Percentiles rank a stretch among this genome's conserved stretches.
Conservation (phyloP, 2,797 vertebrate species). For the Cynopterus sphinx region DNA sequence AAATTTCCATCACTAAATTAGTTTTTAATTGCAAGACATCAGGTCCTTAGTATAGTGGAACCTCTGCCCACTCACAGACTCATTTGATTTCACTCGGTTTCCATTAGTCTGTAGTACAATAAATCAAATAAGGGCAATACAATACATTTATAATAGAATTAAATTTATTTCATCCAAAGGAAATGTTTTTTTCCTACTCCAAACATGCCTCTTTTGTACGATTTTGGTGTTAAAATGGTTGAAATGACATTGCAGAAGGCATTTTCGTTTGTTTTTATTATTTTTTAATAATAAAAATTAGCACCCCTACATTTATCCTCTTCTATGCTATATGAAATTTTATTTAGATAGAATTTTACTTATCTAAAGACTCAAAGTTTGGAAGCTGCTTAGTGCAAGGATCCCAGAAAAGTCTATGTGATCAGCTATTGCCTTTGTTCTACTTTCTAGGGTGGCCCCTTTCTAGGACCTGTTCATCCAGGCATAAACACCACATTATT, state of each 20-base stretch:
- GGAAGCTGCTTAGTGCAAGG: no score
- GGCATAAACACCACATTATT: no score
- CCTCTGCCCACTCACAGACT: not conserved
- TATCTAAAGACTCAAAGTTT: no score
- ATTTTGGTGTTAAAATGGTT: not conserved
- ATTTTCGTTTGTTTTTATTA: not conserved
- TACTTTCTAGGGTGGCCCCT: no score
- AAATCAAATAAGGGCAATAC: not conserved
- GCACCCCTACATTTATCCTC: not conserved
- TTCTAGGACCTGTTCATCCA: no score
- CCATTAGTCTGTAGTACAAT: not conserved
- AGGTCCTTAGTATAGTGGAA: not conserved
- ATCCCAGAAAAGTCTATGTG: no score
- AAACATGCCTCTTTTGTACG: not conserved
- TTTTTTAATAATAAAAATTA: not conserved
- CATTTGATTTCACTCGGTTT: not conserved
- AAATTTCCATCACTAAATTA: not conserved
- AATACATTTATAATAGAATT: not conserved
- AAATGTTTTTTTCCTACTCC: not conserved
- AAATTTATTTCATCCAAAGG: not conserved
- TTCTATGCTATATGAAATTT: not conserved
- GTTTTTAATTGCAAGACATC: not conserved
- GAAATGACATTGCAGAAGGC: not conserved
- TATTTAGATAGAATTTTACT: not conserved
- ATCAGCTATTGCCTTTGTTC: no score